A percentile compares a stretch with the other conserved stretches of the same genome.
Evolutionary conservation across 2,113 vertebrate genomes (phyloP).

Genomic region (Oreochromis aureus): DNA sequence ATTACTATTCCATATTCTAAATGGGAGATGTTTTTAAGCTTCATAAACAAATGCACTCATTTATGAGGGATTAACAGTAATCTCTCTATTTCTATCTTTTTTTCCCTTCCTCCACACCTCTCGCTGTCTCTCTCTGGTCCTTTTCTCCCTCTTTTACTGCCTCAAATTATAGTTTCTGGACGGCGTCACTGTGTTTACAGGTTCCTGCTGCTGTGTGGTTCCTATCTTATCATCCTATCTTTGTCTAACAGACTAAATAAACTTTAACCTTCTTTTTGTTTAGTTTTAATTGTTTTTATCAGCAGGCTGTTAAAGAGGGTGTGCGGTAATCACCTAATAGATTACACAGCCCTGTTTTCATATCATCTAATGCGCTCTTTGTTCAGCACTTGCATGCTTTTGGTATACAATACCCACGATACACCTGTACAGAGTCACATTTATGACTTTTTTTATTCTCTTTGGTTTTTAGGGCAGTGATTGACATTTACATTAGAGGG

Average conservation of each 20-base stretch:
- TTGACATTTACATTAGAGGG: background rate
- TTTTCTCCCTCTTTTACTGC: background rate
- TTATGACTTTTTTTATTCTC: slow-evolving; percentile 16
- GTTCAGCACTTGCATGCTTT: background rate
- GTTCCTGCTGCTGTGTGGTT: background rate
- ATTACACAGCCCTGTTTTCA: background rate
- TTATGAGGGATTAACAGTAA: slow-evolving; percentile 76
- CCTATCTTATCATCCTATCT: background rate
- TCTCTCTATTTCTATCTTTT: slow-evolving; percentile 71
- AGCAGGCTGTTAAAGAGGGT: background rate
- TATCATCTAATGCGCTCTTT: background rate
- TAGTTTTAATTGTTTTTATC: background rate
- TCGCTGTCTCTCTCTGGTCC: background rate
- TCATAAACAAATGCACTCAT: slow-evolving; percentile 80
- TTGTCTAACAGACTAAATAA: background rate
- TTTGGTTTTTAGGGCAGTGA: background rate
- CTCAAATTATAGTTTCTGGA: background rate
- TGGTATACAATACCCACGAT: background rate
- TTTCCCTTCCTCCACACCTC: slow-evolving; percentile 7
- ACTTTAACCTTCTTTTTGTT: background rate
- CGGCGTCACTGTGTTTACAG: background rate
- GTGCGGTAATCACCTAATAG: slow-evolving; percentile 11
- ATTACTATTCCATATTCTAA: slow-evolving; percentile 81
- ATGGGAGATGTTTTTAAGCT: slow-evolving; percentile 74
- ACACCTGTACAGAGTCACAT: background rate